A percentile compares a stretch with the other conserved stretches of the same genome.
Evolutionary conservation across 2,113 vertebrate species (phyloP).

Genomic region (Aviceda subcristata): DNA sequence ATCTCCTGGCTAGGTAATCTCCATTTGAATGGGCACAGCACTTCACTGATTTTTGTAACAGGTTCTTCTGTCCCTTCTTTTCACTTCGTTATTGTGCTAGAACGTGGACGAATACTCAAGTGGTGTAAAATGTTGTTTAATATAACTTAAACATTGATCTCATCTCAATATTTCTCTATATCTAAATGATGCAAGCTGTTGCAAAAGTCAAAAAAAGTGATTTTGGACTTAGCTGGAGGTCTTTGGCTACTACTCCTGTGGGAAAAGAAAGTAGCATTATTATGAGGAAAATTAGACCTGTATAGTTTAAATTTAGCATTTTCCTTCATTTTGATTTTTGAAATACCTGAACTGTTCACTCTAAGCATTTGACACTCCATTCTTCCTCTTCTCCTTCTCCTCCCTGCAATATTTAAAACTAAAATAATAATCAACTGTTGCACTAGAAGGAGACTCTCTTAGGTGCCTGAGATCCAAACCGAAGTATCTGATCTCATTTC

Average conservation of each 20-base stretch:
- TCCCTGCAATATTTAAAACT: conserved; percentile 20
- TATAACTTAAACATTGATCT: neutral
- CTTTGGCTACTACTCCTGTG: neutral
- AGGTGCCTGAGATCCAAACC: neutral
- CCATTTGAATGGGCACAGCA: neutral
- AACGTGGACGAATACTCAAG: neutral
- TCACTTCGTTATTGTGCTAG: neutral
- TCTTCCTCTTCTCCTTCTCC: neutral
- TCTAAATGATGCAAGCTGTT: neutral
- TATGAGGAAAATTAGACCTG: neutral
- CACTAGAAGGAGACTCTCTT: neutral
- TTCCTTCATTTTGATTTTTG: neutral
- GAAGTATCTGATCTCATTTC: conserved; percentile 58
- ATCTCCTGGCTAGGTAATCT: neutral
- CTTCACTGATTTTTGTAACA: neutral
- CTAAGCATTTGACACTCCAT: neutral
- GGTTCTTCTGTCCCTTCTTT: neutral
- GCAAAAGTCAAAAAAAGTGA: neutral
- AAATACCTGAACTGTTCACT: neutral
- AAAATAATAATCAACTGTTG: neutral
- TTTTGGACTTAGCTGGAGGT: neutral
- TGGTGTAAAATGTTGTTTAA: neutral
- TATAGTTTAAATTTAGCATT: neutral
- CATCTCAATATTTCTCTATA: neutral
- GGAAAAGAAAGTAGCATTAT: neutral